Base-by-base conservation (phyloP, 2,888 invertebrate species). In the Brachylomia viminalis region DNA sequence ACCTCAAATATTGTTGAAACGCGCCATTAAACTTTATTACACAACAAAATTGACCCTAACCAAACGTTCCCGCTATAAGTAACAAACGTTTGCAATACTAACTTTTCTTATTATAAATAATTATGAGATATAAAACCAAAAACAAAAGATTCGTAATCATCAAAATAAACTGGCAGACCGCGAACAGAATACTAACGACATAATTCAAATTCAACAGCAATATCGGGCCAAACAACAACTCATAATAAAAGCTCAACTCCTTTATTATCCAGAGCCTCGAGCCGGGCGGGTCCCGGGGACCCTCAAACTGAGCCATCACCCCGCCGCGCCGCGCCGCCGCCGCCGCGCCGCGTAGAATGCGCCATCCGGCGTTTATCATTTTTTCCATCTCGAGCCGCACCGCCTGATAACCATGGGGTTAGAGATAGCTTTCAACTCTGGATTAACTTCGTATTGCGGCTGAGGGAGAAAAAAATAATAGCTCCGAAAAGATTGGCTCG, bases 391-490 rank as follows among this genome's bases (percentile, higher is more conserved):
- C 86, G 80, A 81, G 87, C 86, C 84, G 85, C 86, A 84, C 69
- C 77, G 80, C 75, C 82, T 88, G 92, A 92, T 92, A 92, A 90
- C 91, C 88, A 87, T 89, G 92, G 94, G 93, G 93, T 92, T 91
- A 91, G 92, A 91, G 94, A 94, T 94, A 94, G 94, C 94, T 94
- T 93, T 94, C 93, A 91, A 91, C 91, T 91, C 90, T 85, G 95
- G 95, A 95, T 95, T 95, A 95, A 93, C 93, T 92, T 87, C 84
- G 91, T 90, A 90, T 90, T 92, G 93, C 90, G 91, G 90, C 89
- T 87, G 88, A 89, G 85, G 72, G 87, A 82, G 87, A 93, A 94
- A 95, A 94, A 94, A 95, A 86, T 94, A 94, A 95, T 94, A 95
- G 95, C 92, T 91, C 90, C 91, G 88, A 90, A 89, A 92, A 87